Percentiles rank a stretch among this genome's conserved stretches.
phyloP scores from a whole-genome alignment of 2,888 invertebrate genomes.

The Eledone cirrhosa region DNA sequence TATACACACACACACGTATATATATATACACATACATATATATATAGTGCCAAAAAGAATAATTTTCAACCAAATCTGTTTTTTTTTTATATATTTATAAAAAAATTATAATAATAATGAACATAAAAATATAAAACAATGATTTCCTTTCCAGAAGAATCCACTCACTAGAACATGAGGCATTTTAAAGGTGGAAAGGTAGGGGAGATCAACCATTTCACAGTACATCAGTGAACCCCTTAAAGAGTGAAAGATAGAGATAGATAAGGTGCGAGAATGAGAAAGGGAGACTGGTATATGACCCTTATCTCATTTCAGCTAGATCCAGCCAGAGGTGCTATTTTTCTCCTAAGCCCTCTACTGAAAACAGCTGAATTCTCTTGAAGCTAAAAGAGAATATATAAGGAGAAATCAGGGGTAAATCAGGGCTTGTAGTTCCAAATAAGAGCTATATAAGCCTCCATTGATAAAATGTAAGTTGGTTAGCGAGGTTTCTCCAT shows the following conservation, averaged over 20 bases:
- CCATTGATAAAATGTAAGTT: constrained; percentile 17
- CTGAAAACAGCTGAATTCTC: too few relatives aligned
- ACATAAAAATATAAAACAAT: neutral
- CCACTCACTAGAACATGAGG: too few relatives aligned
- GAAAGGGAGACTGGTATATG: neutral
- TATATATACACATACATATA: too few relatives aligned
- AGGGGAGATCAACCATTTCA: constrained; percentile 25
- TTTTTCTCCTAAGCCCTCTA: too few relatives aligned
- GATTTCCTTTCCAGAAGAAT: constrained; percentile 14
- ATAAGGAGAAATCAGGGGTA: too few relatives aligned
- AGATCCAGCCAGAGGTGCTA: too few relatives aligned
- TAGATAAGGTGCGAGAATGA: neutral
- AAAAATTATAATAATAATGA: too few relatives aligned
- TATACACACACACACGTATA: too few relatives aligned
- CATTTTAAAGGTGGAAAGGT: neutral
- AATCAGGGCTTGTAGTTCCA: neutral
- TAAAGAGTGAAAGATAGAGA: neutral
- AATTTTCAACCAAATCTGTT: constrained; percentile 18
- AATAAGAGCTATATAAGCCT: constrained; percentile 6
- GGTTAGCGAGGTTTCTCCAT: constrained; percentile 26
- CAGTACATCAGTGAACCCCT: constrained; percentile 26
- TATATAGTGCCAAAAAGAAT: constrained; percentile 11
- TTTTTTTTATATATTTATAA: too few relatives aligned
- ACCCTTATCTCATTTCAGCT: too few relatives aligned
- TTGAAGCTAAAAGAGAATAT: too few relatives aligned